Evolutionary conservation across 2,113 vertebrate genomes (phyloP).

Genomic region (Hemicordylus capensis): DNA sequence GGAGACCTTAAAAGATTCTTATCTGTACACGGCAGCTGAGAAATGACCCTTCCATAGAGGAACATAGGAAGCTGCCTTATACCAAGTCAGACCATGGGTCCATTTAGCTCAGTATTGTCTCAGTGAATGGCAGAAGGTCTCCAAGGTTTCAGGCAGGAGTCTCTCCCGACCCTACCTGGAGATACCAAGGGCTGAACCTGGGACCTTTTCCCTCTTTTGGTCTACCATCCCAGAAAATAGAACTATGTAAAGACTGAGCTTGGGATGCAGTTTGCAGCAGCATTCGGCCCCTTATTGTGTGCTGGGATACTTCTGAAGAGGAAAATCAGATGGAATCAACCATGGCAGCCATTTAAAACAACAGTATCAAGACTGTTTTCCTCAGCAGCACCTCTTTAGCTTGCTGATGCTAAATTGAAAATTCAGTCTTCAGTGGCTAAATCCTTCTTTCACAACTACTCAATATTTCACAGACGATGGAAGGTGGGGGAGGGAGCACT

Average conservation of each 20-base stretch:
- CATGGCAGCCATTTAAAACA: not conserved
- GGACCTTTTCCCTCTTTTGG: constrained; percentile 13
- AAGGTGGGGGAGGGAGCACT: not conserved
- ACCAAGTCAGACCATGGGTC: no score
- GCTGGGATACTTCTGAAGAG: not conserved
- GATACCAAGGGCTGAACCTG: no score
- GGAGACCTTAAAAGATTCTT: not conserved
- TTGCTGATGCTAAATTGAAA: not conserved
- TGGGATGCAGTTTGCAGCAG: constrained; percentile 1
- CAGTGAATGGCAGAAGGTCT: no score
- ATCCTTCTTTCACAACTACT: constrained; percentile 20
- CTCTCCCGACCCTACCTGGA: no score
- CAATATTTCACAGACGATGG: not conserved
- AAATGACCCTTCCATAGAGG: not conserved
- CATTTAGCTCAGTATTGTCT: no score
- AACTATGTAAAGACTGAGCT: constrained; percentile 1
- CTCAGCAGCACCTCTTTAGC: not conserved
- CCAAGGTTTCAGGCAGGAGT: no score
- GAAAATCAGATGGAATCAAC: not conserved
- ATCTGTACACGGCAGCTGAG: not conserved
- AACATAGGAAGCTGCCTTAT: no score
- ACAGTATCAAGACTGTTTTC: not conserved
- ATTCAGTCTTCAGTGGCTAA: constrained; percentile 1
- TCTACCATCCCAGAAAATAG: not conserved
- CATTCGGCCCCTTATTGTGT: not conserved